phyloP scores from a whole-genome alignment of 2,888 invertebrate genomes.

The Oscheius myriophilus region DNA sequence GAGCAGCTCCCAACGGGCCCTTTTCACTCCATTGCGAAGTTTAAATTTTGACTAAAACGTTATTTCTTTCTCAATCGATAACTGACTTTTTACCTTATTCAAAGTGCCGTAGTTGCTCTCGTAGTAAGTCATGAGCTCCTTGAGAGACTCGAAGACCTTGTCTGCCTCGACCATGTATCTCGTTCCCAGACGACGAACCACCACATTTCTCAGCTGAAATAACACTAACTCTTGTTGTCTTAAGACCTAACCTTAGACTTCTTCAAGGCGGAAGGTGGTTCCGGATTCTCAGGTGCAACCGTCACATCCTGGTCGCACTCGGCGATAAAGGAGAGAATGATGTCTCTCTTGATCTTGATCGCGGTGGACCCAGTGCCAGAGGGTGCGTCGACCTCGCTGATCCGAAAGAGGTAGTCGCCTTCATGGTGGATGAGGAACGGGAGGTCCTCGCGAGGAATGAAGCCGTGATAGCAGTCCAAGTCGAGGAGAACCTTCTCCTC shows the following conservation, averaged over 20 bases:
- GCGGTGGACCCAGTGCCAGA: not conserved
- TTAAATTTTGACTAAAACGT: not conserved
- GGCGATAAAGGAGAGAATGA: conserved; percentile 28
- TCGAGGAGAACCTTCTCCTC: conserved; percentile 14
- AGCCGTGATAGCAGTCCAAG: conserved; percentile 41
- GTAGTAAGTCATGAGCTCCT: conserved; percentile 22
- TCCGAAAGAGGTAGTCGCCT: conserved; percentile 37
- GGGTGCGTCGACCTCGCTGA: conserved; percentile 30
- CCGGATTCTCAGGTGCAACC: not conserved
- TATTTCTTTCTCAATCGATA: too few species aligned
- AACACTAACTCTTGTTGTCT: too few species aligned
- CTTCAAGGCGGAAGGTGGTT: not conserved
- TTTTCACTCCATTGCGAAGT: conserved; percentile 14
- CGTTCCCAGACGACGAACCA: not conserved
- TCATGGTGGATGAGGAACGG: conserved; percentile 21
- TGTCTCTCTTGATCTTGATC: conserved; percentile 21
- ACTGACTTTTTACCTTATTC: not conserved
- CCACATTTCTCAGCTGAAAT: conserved; percentile 8
- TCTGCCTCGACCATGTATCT: conserved; percentile 7
- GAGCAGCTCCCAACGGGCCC: conserved; percentile 34
- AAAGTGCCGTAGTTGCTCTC: conserved; percentile 4
- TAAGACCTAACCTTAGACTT: not conserved
- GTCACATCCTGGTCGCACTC: not conserved
- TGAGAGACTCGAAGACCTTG: conserved; percentile 12
- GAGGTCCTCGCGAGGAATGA: conserved; percentile 38